Conservation (phyloP, 2,888 invertebrate species). For the Timandra comae region DNA sequence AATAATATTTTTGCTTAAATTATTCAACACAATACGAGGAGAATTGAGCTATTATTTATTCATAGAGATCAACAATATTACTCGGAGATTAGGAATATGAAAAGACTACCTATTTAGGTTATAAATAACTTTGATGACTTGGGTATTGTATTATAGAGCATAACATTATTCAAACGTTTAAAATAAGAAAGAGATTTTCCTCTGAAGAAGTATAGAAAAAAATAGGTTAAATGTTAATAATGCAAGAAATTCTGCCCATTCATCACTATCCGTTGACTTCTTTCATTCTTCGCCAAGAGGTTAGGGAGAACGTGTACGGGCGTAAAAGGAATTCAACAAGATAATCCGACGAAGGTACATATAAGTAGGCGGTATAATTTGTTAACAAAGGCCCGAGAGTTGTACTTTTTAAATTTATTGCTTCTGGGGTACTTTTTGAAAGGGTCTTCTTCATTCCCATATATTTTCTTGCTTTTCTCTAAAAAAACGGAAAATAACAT, state of each 20-base stretch:
- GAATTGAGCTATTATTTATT: slow-evolving; percentile 13
- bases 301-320: slow-evolving; percentile 32
- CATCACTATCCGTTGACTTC: slow-evolving; percentile 54
- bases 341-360: slow-evolving; percentile 25
- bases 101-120: not conserved
- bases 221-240: slow-evolving; percentile 8
- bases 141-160: too few relatives aligned
- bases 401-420: slow-evolving; percentile 46
- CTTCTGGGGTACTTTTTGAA: slow-evolving; percentile 27
- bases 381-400: slow-evolving; percentile 45
- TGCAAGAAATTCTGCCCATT: slow-evolving; percentile 53
- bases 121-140: too few relatives aligned
- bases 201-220: not conserved
- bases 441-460: slow-evolving; percentile 19
- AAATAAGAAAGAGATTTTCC: not conserved
- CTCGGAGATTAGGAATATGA: not conserved
- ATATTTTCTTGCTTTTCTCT: slow-evolving; percentile 13
- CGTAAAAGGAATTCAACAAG: slow-evolving; percentile 32
- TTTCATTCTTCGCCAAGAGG: slow-evolving; percentile 39
- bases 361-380: slow-evolving; percentile 38
- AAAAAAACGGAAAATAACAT: slow-evolving; percentile 14
- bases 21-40: slow-evolving; percentile 15
- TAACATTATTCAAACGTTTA: too few relatives aligned
- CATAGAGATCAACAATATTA: slow-evolving; percentile 1
- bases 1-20: slow-evolving; percentile 18